These are phyloP conservation scores for Agriotes lineatus DNA, from an alignment of 2,888 invertebrate genomes.

Conservation along the genomic window DNA sequence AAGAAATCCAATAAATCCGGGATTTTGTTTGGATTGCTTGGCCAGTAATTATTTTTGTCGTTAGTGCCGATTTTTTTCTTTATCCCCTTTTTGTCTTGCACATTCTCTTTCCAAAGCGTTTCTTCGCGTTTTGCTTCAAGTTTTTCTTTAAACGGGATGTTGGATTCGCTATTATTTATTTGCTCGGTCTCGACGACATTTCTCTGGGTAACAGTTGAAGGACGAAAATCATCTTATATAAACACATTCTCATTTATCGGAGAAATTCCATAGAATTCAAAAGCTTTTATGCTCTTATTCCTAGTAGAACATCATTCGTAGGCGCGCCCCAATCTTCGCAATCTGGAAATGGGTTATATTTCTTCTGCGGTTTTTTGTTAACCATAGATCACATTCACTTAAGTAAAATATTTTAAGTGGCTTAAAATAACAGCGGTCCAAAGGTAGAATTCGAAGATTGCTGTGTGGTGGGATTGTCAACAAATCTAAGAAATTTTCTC, in stretches of 20 bases:
- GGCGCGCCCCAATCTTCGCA: not conserved
- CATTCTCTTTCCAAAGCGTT: too few species aligned
- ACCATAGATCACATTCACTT: slow-evolving; percentile 15
- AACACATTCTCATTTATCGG: not conserved
- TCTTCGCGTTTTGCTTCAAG: not conserved
- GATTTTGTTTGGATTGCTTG: too few species aligned
- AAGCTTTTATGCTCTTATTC: not conserved
- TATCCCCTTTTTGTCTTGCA: not conserved
- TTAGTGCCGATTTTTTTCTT: too few species aligned
- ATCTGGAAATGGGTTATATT: not conserved
- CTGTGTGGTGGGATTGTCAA: slow-evolving; percentile 18
- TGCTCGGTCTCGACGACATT: not conserved
- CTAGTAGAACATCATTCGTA: not conserved
- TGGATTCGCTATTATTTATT: slow-evolving; percentile 1
- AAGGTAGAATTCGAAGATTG: slow-evolving; percentile 16
- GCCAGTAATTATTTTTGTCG: not conserved
- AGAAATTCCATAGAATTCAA: not conserved
- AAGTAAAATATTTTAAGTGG: slow-evolving; percentile 14
- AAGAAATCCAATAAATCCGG: too few species aligned
- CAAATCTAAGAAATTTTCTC: slow-evolving; percentile 23
- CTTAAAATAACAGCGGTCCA: too few species aligned
- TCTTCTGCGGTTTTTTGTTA: slow-evolving; percentile 20
- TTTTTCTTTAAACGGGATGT: too few species aligned
- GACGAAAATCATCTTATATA: not conserved
- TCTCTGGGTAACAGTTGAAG: not conserved